These are phyloP conservation scores for Furcifer pardalis DNA, from an alignment of 2,797 vertebrate genomes.

Conservation along the genomic window DNA sequence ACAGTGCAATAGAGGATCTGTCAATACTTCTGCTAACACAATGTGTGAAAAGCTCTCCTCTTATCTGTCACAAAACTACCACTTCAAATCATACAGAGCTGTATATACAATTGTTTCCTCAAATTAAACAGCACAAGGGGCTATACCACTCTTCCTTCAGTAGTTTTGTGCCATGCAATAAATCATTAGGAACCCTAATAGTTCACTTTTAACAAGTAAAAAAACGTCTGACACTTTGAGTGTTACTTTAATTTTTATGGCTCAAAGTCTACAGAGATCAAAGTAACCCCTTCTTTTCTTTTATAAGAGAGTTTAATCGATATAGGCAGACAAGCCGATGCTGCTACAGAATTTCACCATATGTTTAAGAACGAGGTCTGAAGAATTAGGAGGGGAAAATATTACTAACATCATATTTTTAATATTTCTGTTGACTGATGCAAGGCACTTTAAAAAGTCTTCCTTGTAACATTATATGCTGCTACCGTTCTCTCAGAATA, in stretches of 20 bases:
- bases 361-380: conserved; percentile 69
- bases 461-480: conserved; percentile 71
- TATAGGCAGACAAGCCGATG: conserved; percentile 69
- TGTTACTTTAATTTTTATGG: conserved; percentile 78
- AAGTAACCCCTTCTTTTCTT: conserved; percentile 49
- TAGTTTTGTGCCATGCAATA: conserved; percentile 60
- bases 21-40: not conserved
- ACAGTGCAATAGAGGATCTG: conserved; percentile 8
- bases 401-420: conserved; percentile 70
- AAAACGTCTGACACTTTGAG: conserved; percentile 76
- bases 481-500: conserved; percentile 79
- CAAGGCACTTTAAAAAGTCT: conserved; percentile 66
- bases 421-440: conserved; percentile 65
- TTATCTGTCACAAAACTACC: conserved; percentile 32
- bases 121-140: conserved; percentile 43
- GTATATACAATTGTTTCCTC: conserved; percentile 41
- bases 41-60: conserved; percentile 16
- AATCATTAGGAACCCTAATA: conserved; percentile 63
- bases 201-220: conserved; percentile 75
- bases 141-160: conserved; percentile 52
- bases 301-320: conserved; percentile 50
- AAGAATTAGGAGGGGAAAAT: conserved; percentile 60
- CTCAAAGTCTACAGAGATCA: conserved; percentile 77
- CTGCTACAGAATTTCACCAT: conserved; percentile 70
- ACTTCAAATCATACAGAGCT: conserved; percentile 46